phyloP scores from a whole-genome alignment of 1,140 invertebrate species.

The Drosophila nasuta region DNA sequence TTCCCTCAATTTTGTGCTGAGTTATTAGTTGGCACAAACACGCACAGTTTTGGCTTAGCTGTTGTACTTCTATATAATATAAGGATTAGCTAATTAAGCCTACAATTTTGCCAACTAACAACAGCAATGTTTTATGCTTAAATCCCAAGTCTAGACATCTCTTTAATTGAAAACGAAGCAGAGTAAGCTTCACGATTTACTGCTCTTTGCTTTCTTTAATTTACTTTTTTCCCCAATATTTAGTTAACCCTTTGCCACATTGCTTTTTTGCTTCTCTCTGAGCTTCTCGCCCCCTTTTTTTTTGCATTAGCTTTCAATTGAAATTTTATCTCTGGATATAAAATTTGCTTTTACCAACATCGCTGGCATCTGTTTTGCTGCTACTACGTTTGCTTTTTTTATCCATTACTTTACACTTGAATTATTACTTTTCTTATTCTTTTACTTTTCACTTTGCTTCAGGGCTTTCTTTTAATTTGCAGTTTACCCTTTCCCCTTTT shows the following conservation, averaged over 20 bases:
- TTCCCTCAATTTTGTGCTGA: constrained; percentile 11
- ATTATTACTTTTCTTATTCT: constrained; percentile 2
- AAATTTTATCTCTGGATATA: too few relatives aligned
- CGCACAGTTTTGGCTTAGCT: background rate
- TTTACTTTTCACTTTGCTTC: background rate
- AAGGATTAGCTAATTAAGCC: background rate
- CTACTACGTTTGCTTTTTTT: background rate
- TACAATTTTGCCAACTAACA: too few relatives aligned
- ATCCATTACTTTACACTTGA: background rate
- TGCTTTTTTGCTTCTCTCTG: too few relatives aligned
- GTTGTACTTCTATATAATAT: background rate
- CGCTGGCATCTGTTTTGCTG: background rate
- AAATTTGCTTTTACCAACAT: too few relatives aligned
- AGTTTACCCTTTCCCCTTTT: background rate
- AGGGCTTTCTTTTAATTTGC: background rate
- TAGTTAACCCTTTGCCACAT: background rate
- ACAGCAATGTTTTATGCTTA: too few relatives aligned
- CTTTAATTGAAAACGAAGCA: background rate
- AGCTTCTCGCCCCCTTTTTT: too few relatives aligned
- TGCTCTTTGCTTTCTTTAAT: background rate
- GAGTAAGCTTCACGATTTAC: background rate
- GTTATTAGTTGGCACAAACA: constrained; percentile 4
- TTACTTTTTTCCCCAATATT: background rate
- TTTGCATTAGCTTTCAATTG: too few relatives aligned
- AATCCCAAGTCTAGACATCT: background rate